Percentiles rank a stretch among this genome's conserved stretches.
Evolutionary conservation across 2,888 invertebrate species (phyloP).

Genomic region (Synergus laeviventris): DNA sequence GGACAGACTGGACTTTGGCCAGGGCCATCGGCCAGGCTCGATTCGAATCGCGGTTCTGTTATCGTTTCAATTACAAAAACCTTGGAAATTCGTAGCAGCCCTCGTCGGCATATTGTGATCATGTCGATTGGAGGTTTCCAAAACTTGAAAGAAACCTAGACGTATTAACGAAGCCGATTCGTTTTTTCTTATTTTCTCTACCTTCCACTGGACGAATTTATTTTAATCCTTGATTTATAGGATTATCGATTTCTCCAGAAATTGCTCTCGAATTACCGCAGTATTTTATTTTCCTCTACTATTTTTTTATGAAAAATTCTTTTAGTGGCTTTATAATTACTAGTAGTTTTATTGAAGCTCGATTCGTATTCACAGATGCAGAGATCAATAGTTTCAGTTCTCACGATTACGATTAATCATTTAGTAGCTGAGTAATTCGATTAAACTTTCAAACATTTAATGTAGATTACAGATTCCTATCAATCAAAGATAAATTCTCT

Average conservation of each 20-base stretch:
- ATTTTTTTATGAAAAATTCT: not conserved
- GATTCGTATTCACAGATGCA: not conserved
- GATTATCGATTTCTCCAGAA: not conserved
- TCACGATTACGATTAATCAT: not conserved
- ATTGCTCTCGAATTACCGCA: not conserved
- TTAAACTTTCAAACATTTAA: not conserved
- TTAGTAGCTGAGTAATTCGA: not conserved
- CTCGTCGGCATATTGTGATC: not conserved
- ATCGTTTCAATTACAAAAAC: slow-evolving; percentile 55
- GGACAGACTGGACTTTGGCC: slow-evolving; percentile 64
- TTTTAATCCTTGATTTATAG: slow-evolving; percentile 1
- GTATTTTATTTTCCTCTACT: not conserved
- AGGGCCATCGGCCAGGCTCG: slow-evolving; percentile 61
- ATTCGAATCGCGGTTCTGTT: slow-evolving; percentile 61
- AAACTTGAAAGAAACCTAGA: not conserved
- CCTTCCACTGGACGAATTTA: not conserved
- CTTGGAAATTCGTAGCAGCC: slow-evolving; percentile 1
- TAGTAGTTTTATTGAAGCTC: not conserved
- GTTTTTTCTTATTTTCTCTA: not conserved
- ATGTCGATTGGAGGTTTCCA: not conserved
- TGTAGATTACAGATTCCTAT: not conserved
- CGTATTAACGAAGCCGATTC: slow-evolving; percentile 11
- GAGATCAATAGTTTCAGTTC: not conserved
- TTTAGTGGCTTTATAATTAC: not conserved
- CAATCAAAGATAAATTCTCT: not conserved